phyloP scores from a whole-genome alignment of 2,113 vertebrate species.

The Sturnus vulgaris region DNA sequence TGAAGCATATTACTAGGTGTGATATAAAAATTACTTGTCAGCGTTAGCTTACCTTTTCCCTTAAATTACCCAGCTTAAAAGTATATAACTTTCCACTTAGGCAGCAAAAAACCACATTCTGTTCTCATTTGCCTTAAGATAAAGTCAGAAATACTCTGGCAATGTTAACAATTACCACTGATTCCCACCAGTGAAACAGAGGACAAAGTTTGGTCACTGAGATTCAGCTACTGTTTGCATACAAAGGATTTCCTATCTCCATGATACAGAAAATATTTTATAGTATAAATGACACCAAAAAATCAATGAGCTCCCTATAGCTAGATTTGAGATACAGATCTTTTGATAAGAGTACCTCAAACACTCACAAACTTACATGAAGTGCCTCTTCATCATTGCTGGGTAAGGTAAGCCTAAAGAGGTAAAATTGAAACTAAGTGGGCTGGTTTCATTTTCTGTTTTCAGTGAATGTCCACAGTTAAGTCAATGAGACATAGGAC shows the following conservation, averaged over 20 bases:
- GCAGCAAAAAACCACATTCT: not conserved
- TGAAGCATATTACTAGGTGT: not conserved
- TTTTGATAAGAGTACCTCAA: not conserved
- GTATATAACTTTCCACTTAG: not conserved
- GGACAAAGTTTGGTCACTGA: not conserved
- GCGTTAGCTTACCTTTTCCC: not conserved
- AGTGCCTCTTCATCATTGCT: not conserved
- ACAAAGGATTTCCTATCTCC: not conserved
- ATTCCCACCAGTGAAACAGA: not conserved
- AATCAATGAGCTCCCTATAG: not conserved
- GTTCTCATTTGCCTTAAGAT: not conserved
- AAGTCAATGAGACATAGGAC: not conserved
- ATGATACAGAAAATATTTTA: not conserved
- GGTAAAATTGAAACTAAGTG: not conserved
- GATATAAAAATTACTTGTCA: conserved; percentile 22
- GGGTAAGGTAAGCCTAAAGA: not conserved
- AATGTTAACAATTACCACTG: not conserved
- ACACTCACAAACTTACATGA: not conserved
- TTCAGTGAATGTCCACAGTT: not conserved
- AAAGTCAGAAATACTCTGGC: not conserved
- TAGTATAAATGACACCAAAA: not conserved
- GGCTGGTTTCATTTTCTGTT: not conserved
- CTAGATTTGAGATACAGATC: not conserved
- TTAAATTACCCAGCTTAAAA: not conserved
- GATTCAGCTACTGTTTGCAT: not conserved